These are phyloP conservation scores for Rafetus swinhoei DNA, from an alignment of 2,113 vertebrate genomes.

Conservation along the genomic window DNA sequence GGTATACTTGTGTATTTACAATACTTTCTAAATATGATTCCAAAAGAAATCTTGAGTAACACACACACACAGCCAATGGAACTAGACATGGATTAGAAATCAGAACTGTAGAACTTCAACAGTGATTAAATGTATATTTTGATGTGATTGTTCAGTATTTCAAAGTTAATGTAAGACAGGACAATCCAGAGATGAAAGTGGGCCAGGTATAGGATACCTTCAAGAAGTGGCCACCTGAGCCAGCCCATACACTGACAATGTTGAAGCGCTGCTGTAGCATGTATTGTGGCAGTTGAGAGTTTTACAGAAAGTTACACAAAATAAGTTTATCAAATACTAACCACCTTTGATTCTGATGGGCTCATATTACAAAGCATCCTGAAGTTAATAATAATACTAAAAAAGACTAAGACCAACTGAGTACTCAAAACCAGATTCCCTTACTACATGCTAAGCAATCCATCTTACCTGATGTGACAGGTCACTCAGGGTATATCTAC, in stretches of 20 bases:
- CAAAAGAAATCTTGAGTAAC: not conserved
- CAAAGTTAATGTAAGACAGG: not conserved
- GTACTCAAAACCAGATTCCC: not conserved
- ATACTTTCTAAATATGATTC: not conserved
- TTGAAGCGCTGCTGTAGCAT: not conserved
- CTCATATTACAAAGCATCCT: not conserved
- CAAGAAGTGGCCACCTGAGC: no score
- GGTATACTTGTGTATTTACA: not conserved
- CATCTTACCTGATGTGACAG: not conserved
- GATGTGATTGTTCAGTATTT: not conserved
- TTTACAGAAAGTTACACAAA: not conserved
- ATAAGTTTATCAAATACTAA: not conserved
- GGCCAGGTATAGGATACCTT: no score
- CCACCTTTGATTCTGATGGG: not conserved
- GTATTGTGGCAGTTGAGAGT: not conserved
- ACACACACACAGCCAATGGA: not conserved
- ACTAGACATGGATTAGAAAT: not conserved
- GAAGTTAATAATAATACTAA: not conserved
- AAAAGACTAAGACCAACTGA: not conserved
- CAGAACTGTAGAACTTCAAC: not conserved
- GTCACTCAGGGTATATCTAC: not conserved
- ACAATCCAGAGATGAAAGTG: not conserved
- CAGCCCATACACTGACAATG: no score
- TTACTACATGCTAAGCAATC: not conserved
- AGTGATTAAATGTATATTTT: not conserved